These are phyloP conservation scores for Uromys caudimaculatus DNA, from an alignment of 2,797 vertebrate genomes.

Conservation along the genomic window DNA sequence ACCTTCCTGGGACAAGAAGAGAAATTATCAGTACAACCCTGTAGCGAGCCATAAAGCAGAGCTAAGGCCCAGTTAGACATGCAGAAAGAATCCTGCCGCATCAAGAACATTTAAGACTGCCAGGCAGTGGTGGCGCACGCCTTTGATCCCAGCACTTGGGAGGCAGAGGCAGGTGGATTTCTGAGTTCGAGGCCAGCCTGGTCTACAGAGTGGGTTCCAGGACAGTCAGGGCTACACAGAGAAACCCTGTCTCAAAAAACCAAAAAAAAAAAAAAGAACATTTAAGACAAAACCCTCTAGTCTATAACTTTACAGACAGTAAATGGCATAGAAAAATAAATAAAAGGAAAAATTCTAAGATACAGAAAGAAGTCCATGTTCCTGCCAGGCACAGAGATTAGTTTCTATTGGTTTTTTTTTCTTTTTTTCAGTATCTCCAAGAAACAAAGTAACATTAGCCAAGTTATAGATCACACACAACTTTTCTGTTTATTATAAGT, in stretches of 20 bases:
- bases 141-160: no score
- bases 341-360: constrained; percentile 55
- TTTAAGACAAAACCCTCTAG: constrained; percentile 1
- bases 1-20: constrained; percentile 81
- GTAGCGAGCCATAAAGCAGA: background rate
- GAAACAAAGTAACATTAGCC: constrained; percentile 57
- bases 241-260: no score
- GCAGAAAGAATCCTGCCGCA: constrained; percentile 14
- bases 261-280: background rate
- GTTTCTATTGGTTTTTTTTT: constrained; percentile 50
- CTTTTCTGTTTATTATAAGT: background rate
- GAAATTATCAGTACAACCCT: background rate
- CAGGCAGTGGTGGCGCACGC: no score
- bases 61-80: background rate
- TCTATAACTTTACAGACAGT: constrained; percentile 45
- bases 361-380: background rate
- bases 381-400: background rate
- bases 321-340: background rate
- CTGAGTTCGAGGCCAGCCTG: no score
- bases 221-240: no score
- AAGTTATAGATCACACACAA: constrained; percentile 25
- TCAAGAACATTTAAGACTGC: background rate
- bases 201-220: no score
- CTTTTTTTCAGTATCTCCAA: background rate
- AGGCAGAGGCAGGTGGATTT: no score